Evolutionary conservation across 2,797 vertebrate genomes (phyloP), one percentile per base, ranked within the genome.

Genomic region (Ispidina lecontei): DNA sequence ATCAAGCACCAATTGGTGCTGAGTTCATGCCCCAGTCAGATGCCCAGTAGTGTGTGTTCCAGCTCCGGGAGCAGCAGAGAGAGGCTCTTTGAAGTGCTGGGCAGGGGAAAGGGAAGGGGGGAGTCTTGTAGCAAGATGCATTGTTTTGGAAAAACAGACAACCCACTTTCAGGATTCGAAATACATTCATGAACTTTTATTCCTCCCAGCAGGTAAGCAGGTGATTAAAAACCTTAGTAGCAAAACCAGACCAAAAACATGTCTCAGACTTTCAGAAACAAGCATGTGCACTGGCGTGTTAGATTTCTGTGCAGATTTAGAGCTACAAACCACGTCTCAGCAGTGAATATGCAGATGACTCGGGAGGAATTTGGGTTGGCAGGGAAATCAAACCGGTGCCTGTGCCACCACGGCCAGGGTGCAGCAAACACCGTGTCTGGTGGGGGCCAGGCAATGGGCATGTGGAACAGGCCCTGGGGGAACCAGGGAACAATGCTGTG

Each of bases 161-260:
- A 64, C 68, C 29, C 14, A 64, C 28, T 20, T 10, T 62, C 41
- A 56, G n/a, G n/a, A 83, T 54, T 83, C 65, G 28, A 39, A 87
- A 92, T 44, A 84, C 41, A 93, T 71, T 91, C 85, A 59, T 82
- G 4, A 88, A 35, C 33, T 83, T 96, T 95, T 89, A 96, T 89
- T 96, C 51, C 29, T 76, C 69, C 35, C 43, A 37, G 78, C 31
- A 14, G 75, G 39, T 75, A 95, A 90, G 87, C 62, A 31, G 59
- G 43, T 60, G 62, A 87, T 75, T 72, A 90, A 84, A 95, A 96
- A 74, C 21, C 35, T 58, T 23, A 26, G 64, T 64, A 91, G 84
- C 81, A 93, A 91, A 89, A 91, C 65, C 82, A 89, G 78, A 47
- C 46, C 62, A 46, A 83, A 93, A 75, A 28, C 4, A 14, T 9